Percentiles rank a stretch among this genome's conserved stretches.
phyloP scores from a whole-genome alignment of 1,140 invertebrate species.

The Pseudomyrmex dendroicus region DNA sequence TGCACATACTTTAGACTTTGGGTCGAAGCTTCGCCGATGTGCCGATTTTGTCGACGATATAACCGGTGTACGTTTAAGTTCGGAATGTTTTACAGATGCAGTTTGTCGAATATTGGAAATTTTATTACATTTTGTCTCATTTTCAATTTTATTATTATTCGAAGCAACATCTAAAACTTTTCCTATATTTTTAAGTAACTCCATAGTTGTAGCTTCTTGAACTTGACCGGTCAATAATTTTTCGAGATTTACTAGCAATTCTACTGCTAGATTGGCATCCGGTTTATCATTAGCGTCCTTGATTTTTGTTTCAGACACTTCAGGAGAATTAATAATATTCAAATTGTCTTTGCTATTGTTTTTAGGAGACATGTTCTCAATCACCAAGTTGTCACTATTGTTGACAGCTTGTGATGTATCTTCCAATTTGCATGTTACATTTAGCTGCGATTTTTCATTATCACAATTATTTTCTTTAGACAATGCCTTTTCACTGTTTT shows the following conservation, averaged over 20 bases:
- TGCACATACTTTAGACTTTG: conserved; percentile 66
- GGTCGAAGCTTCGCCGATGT: conserved; percentile 63
- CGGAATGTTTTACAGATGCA: conserved; percentile 27
- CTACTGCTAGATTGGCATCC: conserved; percentile 69
- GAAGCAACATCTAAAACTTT: conserved; percentile 71
- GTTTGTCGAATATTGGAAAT: conserved; percentile 26
- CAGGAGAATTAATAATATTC: not conserved
- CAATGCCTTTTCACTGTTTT: conserved; percentile 17
- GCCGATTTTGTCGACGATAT: conserved; percentile 47
- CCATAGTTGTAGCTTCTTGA: conserved; percentile 59
- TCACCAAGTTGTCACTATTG: not conserved
- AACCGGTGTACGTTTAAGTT: conserved; percentile 1
- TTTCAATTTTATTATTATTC: conserved; percentile 49
- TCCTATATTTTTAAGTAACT: conserved; percentile 74
- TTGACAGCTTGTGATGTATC: not conserved
- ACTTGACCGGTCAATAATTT: conserved; percentile 73
- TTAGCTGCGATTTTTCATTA: conserved; percentile 32
- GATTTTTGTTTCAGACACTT: not conserved
- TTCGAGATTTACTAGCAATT: conserved; percentile 72
- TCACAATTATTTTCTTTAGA: not conserved
- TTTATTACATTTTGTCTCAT: not conserved
- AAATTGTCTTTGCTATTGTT: conserved; percentile 3
- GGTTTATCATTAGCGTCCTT: conserved; percentile 18
- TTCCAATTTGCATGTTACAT: conserved; percentile 18
- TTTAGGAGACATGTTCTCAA: not conserved